Base-by-base conservation (phyloP, 2,797 vertebrate genomes). In the Typhlichthys subterraneus region DNA sequence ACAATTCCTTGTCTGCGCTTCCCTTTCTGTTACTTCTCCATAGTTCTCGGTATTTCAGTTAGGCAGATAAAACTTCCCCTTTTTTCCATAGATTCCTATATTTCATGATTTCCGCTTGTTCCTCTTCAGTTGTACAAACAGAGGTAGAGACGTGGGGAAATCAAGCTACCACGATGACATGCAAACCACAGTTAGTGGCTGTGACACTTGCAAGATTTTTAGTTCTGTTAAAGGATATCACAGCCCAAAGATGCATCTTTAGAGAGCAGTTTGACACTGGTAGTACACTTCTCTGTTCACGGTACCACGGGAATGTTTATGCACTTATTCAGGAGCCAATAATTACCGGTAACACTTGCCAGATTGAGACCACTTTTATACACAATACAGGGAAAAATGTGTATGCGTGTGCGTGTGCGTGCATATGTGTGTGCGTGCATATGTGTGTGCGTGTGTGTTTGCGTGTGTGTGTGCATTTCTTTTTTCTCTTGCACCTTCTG, bases 21-120 rank as follows among this genome's bases (percentile, higher is more conserved):
- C 96, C 96, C 92, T 96, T 96, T 97, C 93, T 96, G 95, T 95
- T 94, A 96, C 96, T 97, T 97, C 97, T 97, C 97, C 96, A 94
- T 95, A 95, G 93, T 88, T 95, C 95, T 95, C 94, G 77, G 83
- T 89, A 85, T 96, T 96, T 96, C 94, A 75, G 95, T 96, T 96
- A 91, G 93, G 91, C 93, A 91, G 84, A 89, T 83, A 85, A 79
- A 90, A 93, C 95, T 98, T 98, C 97, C 96, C 93, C 97, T 98
- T 98, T 96, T 98, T 95, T 87, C 91, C 95, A 94, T 93, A 80
- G 90, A 96, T 96, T 94, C 96, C 95, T 96, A 93, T 94, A 95
- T 96, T 97, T 97, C 96, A 95, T 91, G 95, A 92, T 90, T 94
- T 93, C 89, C 92, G 89, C 93, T 94, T 93, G 92, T 98, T 98